Evolutionary conservation across 2,797 vertebrate genomes (phyloP).

Genomic region (Anguilla marmorata): DNA sequence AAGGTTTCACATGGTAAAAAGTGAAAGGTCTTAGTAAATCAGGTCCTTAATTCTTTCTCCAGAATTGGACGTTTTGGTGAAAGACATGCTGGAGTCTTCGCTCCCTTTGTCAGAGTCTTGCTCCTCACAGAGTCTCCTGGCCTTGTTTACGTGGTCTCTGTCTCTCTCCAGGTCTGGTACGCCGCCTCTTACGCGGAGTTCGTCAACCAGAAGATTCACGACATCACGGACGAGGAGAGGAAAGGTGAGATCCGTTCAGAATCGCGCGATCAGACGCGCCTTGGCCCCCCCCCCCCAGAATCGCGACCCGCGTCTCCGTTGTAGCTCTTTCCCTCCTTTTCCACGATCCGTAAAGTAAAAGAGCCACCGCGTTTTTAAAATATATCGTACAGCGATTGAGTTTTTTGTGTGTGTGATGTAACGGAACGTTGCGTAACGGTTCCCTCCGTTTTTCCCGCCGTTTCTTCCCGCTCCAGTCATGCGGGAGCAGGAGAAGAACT

Average conservation of each 20-base stretch:
- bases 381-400: background rate
- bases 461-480: conserved; percentile 73
- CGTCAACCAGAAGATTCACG: conserved; percentile 92
- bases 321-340: background rate
- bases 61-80: background rate
- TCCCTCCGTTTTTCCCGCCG: background rate
- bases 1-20: too few relatives aligned
- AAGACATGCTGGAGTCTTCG: background rate
- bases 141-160: background rate
- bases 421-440: background rate
- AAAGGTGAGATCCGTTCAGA: conserved; percentile 75
- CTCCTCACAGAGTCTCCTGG: background rate
- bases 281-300: too few relatives aligned
- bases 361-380: background rate
- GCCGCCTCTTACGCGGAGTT: conserved; percentile 95
- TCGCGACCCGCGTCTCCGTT: background rate
- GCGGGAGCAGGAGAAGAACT: conserved; percentile 96
- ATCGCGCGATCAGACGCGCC: background rate
- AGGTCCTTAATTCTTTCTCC: background rate
- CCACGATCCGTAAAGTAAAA: background rate
- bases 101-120: too few relatives aligned
- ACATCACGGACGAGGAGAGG: conserved; percentile 95
- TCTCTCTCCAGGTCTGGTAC: conserved; percentile 86
- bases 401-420: background rate
- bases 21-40: too few relatives aligned